Evolutionary conservation across 2,888 invertebrate species (phyloP), one percentile per base, ranked within the genome.

Genomic region (Lysandra coridon): DNA sequence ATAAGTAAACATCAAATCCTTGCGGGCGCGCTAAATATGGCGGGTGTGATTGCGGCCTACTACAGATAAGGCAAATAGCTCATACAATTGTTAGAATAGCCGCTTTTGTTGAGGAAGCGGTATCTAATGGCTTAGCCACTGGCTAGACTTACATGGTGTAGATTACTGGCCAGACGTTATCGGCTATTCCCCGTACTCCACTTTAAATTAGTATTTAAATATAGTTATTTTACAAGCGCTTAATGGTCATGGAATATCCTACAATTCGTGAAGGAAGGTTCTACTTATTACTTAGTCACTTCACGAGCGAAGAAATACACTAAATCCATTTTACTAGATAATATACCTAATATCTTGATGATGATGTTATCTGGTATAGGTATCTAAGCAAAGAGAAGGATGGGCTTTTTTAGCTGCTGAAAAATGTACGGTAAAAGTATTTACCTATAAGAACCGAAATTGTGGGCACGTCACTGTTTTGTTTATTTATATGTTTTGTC

Each of bases 31-130:
- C 83, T 89, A 82, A 79, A 82, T 84, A 85, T 87, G 85, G 84
- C 88, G 84, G 88, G 88, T 92, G 91, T 92, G 93, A 94, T 94
- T 92, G 91, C 88, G 86, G 87, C 86, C 85, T 85, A 86, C 86
- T 88, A 91, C 94, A 90, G 93, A 93, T 94, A 94, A 94, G 94
- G 94, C 91, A 94, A 94, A 94, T 94, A 93, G 94, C 92, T 94
- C 94, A 93, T 94, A 94, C 93, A 93, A 93, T 94, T 91, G 93
- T 91, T 90, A 88, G 90, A 92, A 92, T 92, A 89, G 90, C 91
- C 90, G 89, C 93, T 92, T 93, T 94, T 93, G 93, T 94, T 91
- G 89, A 90, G 92, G 92, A 92, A 92, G 91, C 91, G 88, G 88
- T 88, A 85, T 87, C 91, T 93, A 93, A 93, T 92, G 91, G 92